A percentile compares a stretch with the other conserved stretches of the same genome.
These are phyloP conservation scores for Cantharis rufa DNA, from an alignment of 2,888 invertebrate species.

Conservation along the genomic window DNA sequence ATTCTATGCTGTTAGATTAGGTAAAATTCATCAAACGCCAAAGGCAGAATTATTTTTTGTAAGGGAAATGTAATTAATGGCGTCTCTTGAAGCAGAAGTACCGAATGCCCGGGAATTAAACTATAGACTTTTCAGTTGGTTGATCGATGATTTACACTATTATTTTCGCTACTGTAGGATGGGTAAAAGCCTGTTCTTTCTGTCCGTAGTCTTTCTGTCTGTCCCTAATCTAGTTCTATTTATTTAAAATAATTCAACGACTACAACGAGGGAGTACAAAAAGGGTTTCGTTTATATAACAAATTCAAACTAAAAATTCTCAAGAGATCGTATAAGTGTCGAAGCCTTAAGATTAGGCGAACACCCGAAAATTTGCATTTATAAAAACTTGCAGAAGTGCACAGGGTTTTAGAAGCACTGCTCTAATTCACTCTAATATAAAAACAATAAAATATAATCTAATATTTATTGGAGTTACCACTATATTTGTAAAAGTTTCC, in stretches of 20 bases:
- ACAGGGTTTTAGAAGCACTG: not conserved
- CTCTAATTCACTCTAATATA: not conserved
- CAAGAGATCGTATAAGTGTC: not conserved
- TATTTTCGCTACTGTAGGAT: not conserved
- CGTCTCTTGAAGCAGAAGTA: not conserved
- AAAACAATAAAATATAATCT: not conserved
- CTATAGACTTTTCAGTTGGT: not conserved
- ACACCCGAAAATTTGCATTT: not conserved
- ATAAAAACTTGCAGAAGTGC: not conserved
- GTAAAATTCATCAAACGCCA: not conserved
- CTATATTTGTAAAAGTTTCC: not conserved
- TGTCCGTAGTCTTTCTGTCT: too few species aligned
- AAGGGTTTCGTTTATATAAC: not conserved
- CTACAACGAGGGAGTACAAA: too few species aligned
- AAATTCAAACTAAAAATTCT: not conserved
- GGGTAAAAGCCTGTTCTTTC: not conserved
- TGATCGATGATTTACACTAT: not conserved
- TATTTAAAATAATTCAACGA: too few species aligned
- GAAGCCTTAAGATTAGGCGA: too few species aligned
- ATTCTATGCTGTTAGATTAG: not conserved
- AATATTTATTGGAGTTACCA: not conserved
- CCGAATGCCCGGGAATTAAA: not conserved
- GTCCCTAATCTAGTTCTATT: too few species aligned
- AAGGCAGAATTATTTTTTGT: not conserved
- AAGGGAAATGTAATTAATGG: not conserved